phyloP scores from a whole-genome alignment of 2,113 vertebrate genomes.

The Larimichthys polyactis region DNA sequence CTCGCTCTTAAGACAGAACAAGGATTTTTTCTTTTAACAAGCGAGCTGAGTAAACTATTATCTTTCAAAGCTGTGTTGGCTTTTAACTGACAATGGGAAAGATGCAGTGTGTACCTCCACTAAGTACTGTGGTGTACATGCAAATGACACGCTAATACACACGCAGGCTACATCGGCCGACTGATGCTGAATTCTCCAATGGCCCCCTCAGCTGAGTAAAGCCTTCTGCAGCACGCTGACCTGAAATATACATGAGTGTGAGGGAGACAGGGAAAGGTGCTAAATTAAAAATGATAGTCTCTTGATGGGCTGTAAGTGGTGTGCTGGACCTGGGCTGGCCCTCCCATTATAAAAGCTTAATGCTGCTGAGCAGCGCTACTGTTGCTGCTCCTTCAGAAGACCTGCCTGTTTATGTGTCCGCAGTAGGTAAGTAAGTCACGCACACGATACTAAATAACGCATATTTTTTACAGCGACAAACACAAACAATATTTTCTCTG shows the following conservation, averaged over 20 bases:
- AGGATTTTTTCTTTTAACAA: slow-evolving; percentile 27
- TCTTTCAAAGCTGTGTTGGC: slow-evolving; percentile 17
- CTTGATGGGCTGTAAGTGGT: slow-evolving; percentile 75
- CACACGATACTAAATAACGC: slow-evolving; percentile 7
- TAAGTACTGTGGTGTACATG: slow-evolving; percentile 2
- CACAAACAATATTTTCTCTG: not conserved
- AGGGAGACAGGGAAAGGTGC: slow-evolving; percentile 64
- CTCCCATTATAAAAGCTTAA: slow-evolving; percentile 79
- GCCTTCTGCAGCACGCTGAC: slow-evolving; percentile 38
- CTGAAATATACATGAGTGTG: slow-evolving; percentile 78
- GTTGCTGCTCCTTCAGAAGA: slow-evolving; percentile 43
- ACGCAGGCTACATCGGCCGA: not conserved
- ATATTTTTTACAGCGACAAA: not conserved
- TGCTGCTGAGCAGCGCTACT: slow-evolving; percentile 47
- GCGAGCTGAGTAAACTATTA: not conserved
- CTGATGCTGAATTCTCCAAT: slow-evolving; percentile 5
- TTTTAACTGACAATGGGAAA: slow-evolving; percentile 4
- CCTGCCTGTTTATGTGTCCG: slow-evolving; percentile 9
- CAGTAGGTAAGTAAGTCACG: slow-evolving; percentile 19
- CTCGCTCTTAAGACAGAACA: slow-evolving; percentile 36
- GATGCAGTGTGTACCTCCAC: not conserved
- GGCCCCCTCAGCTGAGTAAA: slow-evolving; percentile 14
- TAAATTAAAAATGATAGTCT: slow-evolving; percentile 84
- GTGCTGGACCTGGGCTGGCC: slow-evolving; percentile 63
- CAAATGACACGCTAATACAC: slow-evolving; percentile 12